Evolutionary conservation across 2,888 invertebrate genomes (phyloP).

Genomic region (Parnassius glacialis): DNA sequence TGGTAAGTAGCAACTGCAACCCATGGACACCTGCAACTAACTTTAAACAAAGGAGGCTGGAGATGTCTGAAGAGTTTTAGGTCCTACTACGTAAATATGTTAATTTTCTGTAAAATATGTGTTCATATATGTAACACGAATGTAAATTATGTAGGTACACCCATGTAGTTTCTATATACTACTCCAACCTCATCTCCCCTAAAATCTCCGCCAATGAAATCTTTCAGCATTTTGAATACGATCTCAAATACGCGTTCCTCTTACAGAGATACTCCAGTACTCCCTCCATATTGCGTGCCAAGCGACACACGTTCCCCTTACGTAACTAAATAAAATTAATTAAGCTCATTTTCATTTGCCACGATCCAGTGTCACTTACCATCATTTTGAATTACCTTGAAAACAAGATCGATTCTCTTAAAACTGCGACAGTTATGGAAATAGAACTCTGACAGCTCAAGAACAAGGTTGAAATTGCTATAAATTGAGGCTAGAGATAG

Average conservation of each 20-base stretch:
- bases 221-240: constrained; percentile 44
- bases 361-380: constrained; percentile 37
- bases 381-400: constrained; percentile 38
- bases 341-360: constrained; percentile 38
- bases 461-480: constrained; percentile 37
- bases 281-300: constrained; percentile 47
- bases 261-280: constrained; percentile 61
- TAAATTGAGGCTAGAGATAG: constrained; percentile 51
- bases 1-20: too few relatives aligned
- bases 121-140: not conserved
- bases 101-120: not conserved
- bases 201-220: constrained; percentile 56
- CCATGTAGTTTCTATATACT: not conserved
- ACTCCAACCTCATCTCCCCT: constrained; percentile 37
- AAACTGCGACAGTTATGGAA: constrained; percentile 37
- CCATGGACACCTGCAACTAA: too few relatives aligned
- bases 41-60: too few relatives aligned
- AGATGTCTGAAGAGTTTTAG: too few relatives aligned
- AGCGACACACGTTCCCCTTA: constrained; percentile 33
- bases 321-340: constrained; percentile 10
- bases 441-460: constrained; percentile 26
- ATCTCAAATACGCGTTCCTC: constrained; percentile 61
- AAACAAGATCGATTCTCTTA: constrained; percentile 77
- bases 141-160: too few relatives aligned
- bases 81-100: not conserved